phyloP scores from a whole-genome alignment of 2,888 invertebrate genomes.

The Tryphoninae sp. region DNA sequence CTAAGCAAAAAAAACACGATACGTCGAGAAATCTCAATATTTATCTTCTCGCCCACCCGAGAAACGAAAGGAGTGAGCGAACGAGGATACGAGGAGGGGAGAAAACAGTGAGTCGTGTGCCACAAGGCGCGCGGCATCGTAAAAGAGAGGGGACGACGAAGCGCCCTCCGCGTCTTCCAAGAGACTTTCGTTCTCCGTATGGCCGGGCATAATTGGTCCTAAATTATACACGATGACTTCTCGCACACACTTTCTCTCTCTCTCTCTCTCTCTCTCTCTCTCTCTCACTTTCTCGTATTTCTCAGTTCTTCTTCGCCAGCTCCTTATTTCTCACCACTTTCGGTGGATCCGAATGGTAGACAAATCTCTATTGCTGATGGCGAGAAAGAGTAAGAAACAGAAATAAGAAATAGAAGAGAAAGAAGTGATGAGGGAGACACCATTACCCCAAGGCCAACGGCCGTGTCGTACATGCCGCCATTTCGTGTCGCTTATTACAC shows the following conservation, averaged over 20 bases:
- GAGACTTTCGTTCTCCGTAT: conserved; percentile 56
- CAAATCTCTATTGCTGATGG: conserved; percentile 71
- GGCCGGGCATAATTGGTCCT: conserved; percentile 68
- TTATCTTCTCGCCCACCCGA: conserved; percentile 73
- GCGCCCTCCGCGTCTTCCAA: conserved; percentile 43
- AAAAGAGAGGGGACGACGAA: conserved; percentile 52
- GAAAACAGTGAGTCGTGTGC: conserved; percentile 58
- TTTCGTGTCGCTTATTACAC: conserved; percentile 64
- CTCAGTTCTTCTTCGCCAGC: conserved; percentile 21
- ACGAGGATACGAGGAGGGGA: conserved; percentile 23
- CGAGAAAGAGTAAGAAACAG: conserved; percentile 64
- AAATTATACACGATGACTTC: conserved; percentile 67
- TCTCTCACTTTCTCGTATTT: conserved; percentile 26
- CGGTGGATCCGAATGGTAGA: conserved; percentile 64
- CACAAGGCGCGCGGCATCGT: conserved; percentile 55
- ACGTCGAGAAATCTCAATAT: conserved; percentile 73
- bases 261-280: conserved; percentile 20
- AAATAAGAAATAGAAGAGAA: conserved; percentile 57
- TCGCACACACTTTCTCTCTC: conserved; percentile 29
- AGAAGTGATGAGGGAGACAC: conserved; percentile 65
- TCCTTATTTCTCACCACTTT: conserved; percentile 68
- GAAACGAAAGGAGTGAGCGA: conserved; percentile 45
- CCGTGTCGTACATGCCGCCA: conserved; percentile 75
- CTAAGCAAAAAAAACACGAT: conserved; percentile 25
- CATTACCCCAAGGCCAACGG: conserved; percentile 72